Evolutionary conservation across 2,113 vertebrate species (phyloP).

Genomic region (Nothoprocta perdicaria): DNA sequence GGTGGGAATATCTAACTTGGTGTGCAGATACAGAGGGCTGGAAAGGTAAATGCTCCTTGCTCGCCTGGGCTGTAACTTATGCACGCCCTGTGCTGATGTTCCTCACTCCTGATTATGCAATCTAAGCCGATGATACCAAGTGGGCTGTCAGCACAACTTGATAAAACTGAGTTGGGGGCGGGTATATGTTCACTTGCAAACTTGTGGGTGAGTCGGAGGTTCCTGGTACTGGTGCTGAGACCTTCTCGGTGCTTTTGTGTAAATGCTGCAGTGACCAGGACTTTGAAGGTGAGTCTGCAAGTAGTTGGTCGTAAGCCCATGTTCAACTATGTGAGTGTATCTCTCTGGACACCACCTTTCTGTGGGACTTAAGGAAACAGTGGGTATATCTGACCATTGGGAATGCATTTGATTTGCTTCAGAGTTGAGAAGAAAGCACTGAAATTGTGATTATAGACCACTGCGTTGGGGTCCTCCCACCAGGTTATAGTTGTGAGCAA

Average conservation of each 20-base stretch:
- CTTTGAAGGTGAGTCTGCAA: neutral
- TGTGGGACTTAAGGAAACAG: neutral
- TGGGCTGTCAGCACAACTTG: conserved; percentile 39
- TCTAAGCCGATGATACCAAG: neutral
- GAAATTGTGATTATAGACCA: neutral
- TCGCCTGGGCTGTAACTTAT: neutral
- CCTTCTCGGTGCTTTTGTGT: neutral
- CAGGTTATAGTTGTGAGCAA: neutral
- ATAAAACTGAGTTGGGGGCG: neutral
- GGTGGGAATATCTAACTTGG: neutral
- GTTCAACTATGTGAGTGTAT: neutral
- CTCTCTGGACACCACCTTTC: neutral
- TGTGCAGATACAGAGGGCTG: neutral
- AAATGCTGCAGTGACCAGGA: neutral
- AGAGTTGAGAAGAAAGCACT: neutral
- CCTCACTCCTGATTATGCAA: neutral
- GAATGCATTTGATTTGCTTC: neutral
- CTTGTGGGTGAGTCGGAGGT: neutral
- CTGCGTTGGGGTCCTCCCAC: fast-evolving
- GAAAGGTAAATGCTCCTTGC: neutral
- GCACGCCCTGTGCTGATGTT: neutral
- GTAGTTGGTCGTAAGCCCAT: neutral
- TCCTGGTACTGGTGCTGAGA: neutral
- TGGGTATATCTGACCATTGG: neutral
- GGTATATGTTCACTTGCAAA: neutral